Evolutionary conservation across 2,797 vertebrate genomes (phyloP).

Genomic region (Sphenodon punctatus): DNA sequence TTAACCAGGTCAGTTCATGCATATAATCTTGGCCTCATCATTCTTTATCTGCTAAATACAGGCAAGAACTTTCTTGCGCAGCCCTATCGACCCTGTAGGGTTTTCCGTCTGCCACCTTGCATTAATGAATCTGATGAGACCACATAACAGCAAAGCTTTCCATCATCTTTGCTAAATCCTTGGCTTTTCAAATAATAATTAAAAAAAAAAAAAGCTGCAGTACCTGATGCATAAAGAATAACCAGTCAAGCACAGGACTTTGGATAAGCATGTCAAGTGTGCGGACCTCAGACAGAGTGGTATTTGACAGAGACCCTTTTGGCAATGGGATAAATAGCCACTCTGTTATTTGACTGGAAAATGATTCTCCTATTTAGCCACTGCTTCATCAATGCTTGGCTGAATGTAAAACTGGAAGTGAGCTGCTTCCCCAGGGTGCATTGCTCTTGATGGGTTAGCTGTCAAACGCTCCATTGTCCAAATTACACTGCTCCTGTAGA

Average conservation of each 20-base stretch:
- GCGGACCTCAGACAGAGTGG: not conserved
- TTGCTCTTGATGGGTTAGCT: constrained; percentile 83
- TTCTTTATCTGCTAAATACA: constrained; percentile 10
- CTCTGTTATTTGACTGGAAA: constrained; percentile 58
- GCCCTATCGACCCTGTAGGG: not conserved
- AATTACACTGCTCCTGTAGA: constrained; percentile 81
- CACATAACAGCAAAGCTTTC: constrained; percentile 36
- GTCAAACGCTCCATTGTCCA: constrained; percentile 89
- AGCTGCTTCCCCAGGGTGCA: constrained; percentile 78
- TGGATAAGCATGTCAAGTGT: constrained; percentile 27
- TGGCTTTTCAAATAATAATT: not conserved
- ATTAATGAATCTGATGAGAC: constrained; percentile 8
- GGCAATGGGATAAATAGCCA: constrained; percentile 76
- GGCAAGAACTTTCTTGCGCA: constrained; percentile 1
- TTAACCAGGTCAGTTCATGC: constrained; percentile 21
- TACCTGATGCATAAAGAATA: constrained; percentile 19
- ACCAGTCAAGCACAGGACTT: constrained; percentile 1
- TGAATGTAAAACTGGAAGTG: constrained; percentile 74
- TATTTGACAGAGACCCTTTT: constrained; percentile 33
- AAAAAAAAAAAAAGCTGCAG: not conserved
- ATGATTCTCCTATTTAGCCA: constrained; percentile 79
- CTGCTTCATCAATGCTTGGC: constrained; percentile 74
- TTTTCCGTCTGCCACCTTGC: constrained; percentile 8
- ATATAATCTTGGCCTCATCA: not conserved
- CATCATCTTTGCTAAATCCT: constrained; percentile 25